phyloP scores from a whole-genome alignment of 2,888 invertebrate genomes.

The Limnephilus lunatus region DNA sequence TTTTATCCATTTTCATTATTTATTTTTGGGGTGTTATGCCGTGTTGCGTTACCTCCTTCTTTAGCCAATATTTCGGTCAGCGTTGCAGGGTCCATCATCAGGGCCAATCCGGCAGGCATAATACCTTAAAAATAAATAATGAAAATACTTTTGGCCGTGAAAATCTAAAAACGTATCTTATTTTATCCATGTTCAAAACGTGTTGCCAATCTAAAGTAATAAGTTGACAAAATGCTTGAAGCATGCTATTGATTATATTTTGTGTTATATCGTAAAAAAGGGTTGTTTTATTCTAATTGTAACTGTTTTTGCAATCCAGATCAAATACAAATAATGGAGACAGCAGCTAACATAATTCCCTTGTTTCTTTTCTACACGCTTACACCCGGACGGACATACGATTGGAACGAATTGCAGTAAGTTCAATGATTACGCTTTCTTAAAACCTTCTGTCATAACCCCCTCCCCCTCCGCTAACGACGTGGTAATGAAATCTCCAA shows the following conservation, averaged over 20 bases:
- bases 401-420: slow-evolving; percentile 71
- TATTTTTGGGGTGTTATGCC: no score
- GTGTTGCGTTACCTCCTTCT: no score
- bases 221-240: background rate
- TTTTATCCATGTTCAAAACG: background rate
- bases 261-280: background rate
- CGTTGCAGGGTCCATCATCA: no score
- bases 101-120: no score
- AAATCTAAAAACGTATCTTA: no score
- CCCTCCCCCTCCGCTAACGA: slow-evolving; percentile 73
- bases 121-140: no score
- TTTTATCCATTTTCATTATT: background rate
- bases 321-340: slow-evolving; percentile 49
- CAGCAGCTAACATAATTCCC: slow-evolving; percentile 61
- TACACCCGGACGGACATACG: slow-evolving; percentile 45
- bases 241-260: background rate
- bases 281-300: background rate
- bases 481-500: slow-evolving; percentile 75
- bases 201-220: background rate
- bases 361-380: slow-evolving; percentile 65
- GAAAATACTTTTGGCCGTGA: no score
- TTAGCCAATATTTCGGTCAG: no score
- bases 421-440: slow-evolving; percentile 70
- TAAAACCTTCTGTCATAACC: slow-evolving; percentile 67
- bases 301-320: slow-evolving; percentile 51